Evolutionary conservation across 2,113 vertebrate species (phyloP).

Genomic region (Thamnophis sirtalis): DNA sequence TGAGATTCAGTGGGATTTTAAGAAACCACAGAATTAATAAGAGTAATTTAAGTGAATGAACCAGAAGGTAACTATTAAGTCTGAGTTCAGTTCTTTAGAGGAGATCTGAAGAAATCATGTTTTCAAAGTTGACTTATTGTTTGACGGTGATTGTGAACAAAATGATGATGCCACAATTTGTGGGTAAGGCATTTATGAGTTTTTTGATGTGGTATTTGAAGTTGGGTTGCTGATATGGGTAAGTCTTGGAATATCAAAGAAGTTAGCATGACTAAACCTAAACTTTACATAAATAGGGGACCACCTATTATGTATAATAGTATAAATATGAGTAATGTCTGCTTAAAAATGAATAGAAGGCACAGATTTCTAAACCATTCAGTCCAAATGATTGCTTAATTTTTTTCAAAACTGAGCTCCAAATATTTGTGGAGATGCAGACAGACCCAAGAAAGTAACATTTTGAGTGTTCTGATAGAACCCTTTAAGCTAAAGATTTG

Average conservation of each 20-base stretch:
- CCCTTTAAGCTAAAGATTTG: no score
- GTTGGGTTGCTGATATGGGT: neutral
- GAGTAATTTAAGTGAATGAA: neutral
- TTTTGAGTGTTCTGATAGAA: neutral
- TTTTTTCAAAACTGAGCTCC: neutral
- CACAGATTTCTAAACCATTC: neutral
- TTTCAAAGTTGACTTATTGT: neutral
- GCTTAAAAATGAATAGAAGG: neutral
- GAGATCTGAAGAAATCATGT: neutral
- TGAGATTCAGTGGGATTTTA: neutral
- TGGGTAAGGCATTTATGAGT: neutral
- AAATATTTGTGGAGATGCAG: neutral
- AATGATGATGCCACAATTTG: neutral
- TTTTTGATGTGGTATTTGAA: neutral
- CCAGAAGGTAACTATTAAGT: neutral
- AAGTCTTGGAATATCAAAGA: neutral
- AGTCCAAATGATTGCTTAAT: neutral
- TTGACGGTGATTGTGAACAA: neutral
- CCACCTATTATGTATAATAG: neutral
- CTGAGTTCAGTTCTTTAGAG: neutral
- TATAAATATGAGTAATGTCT: neutral
- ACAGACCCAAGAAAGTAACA: neutral
- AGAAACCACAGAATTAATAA: neutral
- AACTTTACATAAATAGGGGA: neutral
- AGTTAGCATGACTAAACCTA: neutral